Percentiles rank a stretch among this genome's conserved stretches.
Conservation (phyloP, 2,797 vertebrate species). For the Crenuchus spilurus region DNA sequence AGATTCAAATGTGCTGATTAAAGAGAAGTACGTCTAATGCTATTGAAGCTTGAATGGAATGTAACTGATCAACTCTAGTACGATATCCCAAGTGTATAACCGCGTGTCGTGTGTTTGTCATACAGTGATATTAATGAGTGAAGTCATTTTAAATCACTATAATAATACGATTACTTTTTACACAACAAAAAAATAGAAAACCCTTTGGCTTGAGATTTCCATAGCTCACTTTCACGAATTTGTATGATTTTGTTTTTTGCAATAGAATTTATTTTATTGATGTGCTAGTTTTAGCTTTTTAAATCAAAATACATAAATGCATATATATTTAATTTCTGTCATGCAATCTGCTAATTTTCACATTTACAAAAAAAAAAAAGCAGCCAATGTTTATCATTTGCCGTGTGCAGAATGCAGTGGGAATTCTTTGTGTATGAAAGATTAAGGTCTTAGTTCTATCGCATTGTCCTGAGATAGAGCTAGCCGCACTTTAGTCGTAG, state of each 20-base stretch:
- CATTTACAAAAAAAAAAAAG: background rate
- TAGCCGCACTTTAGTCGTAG: slow-evolving; percentile 3
- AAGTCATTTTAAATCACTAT: background rate
- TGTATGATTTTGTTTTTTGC: slow-evolving; percentile 15
- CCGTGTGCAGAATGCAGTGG: slow-evolving; percentile 2
- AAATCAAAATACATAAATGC: background rate
- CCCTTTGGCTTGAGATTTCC: background rate
- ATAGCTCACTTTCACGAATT: background rate
- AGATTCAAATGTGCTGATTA: slow-evolving; percentile 4
- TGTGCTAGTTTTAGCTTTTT: background rate
- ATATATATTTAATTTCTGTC: background rate
- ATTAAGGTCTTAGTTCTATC: background rate
- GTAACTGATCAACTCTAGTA: slow-evolving; percentile 3
- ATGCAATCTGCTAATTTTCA: background rate
- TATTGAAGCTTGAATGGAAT: slow-evolving; percentile 35
- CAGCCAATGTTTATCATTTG: slow-evolving; percentile 18
- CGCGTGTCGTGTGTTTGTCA: slow-evolving; percentile 15
- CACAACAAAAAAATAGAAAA: background rate
- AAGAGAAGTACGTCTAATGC: background rate
- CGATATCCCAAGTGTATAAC: slow-evolving; percentile 15
- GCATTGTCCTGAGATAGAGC: slow-evolving; percentile 8
- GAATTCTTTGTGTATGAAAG: background rate
- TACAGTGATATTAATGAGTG: background rate
- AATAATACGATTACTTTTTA: background rate
- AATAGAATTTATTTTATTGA: slow-evolving; percentile 19